Percentiles rank a stretch among this genome's conserved stretches.
These are phyloP conservation scores for Balaeniceps rex DNA, from an alignment of 2,113 vertebrate species.

Conservation along the genomic window DNA sequence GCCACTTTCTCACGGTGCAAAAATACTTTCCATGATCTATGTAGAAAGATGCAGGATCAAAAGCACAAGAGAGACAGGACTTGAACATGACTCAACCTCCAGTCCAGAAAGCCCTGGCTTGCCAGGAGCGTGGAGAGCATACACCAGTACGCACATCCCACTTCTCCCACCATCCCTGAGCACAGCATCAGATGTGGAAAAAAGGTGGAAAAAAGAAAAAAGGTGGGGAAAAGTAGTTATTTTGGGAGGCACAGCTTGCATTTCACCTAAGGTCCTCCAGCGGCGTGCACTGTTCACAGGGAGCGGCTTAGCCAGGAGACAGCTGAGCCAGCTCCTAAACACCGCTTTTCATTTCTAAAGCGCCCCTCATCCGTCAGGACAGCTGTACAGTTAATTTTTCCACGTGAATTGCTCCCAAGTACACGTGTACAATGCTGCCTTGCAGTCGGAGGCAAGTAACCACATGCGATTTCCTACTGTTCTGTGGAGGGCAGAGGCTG, in stretches of 20 bases:
- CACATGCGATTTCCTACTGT: not conserved
- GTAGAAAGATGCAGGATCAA: not conserved
- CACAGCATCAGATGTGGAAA: not conserved
- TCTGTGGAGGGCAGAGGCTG: not conserved
- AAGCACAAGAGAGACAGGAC: not conserved
- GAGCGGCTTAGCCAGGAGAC: not conserved
- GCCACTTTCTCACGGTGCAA: not conserved
- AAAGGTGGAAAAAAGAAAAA: not conserved
- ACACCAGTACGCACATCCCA: rapidly evolving
- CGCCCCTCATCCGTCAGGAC: not conserved
- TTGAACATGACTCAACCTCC: not conserved
- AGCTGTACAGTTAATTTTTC: not conserved
- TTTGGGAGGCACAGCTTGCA: not conserved
- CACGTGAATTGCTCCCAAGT: not conserved
- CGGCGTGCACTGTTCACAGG: rapidly evolving
- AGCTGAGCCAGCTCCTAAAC: not conserved
- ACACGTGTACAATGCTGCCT: not conserved
- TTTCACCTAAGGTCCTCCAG: not conserved
- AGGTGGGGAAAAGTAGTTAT: not conserved
- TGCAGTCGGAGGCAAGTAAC: not conserved
- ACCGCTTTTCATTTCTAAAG: not conserved
- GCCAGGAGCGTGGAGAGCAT: rapidly evolving
- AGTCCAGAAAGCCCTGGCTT: not conserved
- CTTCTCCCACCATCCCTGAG: not conserved
- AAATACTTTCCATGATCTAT: not conserved